These are phyloP conservation scores for Agrilus cyanescens DNA, from an alignment of 2,888 invertebrate species.

Conservation along the genomic window DNA sequence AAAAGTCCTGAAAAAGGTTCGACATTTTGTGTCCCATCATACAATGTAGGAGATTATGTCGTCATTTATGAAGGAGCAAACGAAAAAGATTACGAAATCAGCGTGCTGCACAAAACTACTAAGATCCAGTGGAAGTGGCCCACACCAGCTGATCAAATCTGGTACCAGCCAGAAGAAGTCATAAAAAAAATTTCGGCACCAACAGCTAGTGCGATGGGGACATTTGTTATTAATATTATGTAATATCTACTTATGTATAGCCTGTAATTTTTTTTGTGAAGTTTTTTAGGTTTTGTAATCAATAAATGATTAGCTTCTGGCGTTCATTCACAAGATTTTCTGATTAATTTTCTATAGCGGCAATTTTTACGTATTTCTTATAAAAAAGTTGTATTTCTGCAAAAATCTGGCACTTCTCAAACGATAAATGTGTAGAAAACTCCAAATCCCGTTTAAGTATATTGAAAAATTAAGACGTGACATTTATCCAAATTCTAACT, in stretches of 20 bases:
- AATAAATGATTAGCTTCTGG: background rate
- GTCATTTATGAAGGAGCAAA: background rate
- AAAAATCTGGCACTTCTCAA: background rate
- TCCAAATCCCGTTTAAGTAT: background rate
- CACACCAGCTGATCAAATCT: background rate
- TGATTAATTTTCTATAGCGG: background rate
- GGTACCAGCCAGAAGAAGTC: background rate
- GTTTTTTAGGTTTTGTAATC: background rate
- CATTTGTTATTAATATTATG: background rate
- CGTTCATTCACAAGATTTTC: background rate
- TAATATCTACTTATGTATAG: background rate
- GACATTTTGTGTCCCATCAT: background rate
- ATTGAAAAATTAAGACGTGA: background rate
- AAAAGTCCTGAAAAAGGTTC: background rate
- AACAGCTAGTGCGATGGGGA: background rate
- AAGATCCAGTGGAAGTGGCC: background rate
- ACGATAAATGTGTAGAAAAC: background rate
- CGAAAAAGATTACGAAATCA: background rate
- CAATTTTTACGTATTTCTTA: background rate
- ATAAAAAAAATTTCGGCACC: background rate
- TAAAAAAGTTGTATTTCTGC: background rate
- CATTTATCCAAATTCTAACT: background rate
- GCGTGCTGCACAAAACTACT: background rate
- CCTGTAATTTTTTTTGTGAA: background rate
- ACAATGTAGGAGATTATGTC: background rate